Conservation (phyloP, 2,113 vertebrate genomes). For the Orientallactaga bullata region DNA sequence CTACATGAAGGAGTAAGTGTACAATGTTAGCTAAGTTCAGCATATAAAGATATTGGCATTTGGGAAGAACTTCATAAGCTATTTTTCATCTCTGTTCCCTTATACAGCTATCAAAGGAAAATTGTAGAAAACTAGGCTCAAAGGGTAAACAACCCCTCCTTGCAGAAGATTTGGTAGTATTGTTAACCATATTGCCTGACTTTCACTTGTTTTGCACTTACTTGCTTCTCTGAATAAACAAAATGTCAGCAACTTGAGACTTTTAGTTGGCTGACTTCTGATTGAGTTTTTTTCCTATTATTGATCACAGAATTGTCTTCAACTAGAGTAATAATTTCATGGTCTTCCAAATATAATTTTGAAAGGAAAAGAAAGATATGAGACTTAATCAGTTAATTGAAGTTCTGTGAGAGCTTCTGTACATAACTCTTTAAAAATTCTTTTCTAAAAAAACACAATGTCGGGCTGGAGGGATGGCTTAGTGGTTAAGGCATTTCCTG, state of each 20-base stretch:
- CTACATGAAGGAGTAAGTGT: neutral
- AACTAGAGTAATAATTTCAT: neutral
- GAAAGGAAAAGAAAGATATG: conserved; percentile 49
- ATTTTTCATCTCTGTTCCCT: neutral
- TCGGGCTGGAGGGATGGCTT: no score
- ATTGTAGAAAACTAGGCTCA: neutral
- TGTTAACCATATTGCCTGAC: neutral
- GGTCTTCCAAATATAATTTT: conserved; percentile 38
- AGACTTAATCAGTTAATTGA: conserved; percentile 32
- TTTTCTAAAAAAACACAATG: conserved; percentile 57
- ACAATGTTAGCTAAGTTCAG: neutral
- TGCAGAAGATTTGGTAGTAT: neutral
- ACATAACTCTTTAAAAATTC: conserved; percentile 27
- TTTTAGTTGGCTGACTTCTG: neutral
- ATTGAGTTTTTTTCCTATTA: conserved; percentile 31
- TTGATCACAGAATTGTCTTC: conserved; percentile 36
- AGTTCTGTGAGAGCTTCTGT: neutral
- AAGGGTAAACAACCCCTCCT: neutral
- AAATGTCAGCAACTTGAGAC: neutral
- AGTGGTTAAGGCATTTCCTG: no score
- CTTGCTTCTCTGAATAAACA: conserved; percentile 49
- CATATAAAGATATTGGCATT: neutral
- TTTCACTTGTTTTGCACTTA: conserved; percentile 19
- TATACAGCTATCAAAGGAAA: neutral
- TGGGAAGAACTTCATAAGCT: neutral